phyloP scores from a whole-genome alignment of 2,113 vertebrate genomes.

The Pachypanchax playfairii region DNA sequence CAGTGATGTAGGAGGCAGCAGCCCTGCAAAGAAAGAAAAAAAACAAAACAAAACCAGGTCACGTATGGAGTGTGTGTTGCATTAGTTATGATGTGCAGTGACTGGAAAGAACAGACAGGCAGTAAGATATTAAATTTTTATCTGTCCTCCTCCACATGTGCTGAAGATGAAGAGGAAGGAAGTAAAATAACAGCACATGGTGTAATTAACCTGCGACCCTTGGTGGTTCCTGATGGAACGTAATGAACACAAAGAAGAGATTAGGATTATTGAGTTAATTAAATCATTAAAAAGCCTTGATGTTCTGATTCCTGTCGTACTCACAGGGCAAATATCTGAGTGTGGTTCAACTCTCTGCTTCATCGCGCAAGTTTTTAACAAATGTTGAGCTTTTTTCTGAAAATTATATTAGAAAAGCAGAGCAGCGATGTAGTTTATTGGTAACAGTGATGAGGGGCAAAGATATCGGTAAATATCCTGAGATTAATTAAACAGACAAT shows the following conservation, averaged over 20 bases:
- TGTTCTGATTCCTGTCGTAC: conserved; percentile 19
- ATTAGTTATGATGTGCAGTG: conserved; percentile 35
- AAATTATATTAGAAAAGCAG: too few species aligned
- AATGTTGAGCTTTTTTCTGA: too few species aligned
- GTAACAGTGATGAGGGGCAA: too few species aligned
- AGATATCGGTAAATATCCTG: too few species aligned
- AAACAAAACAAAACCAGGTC: conserved; percentile 18
- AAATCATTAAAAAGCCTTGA: conserved; percentile 34
- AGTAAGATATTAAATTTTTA: conserved; percentile 36
- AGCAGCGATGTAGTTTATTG: too few species aligned
- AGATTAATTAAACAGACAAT: too few species aligned
- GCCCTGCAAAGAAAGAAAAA: not conserved
- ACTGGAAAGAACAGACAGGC: conserved; percentile 15
- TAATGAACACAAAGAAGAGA: conserved; percentile 54
- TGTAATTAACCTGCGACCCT: conserved; percentile 66
- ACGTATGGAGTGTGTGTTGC: conserved; percentile 12
- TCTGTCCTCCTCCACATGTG: conserved; percentile 17
- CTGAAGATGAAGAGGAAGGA: conserved; percentile 9
- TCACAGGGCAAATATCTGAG: conserved; percentile 13
- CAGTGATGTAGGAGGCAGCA: not conserved
- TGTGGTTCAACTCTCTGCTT: not conserved
- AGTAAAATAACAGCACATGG: conserved; percentile 16
- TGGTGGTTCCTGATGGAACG: conserved; percentile 17
- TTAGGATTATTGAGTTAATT: conserved; percentile 67
- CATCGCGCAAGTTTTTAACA: too few species aligned